Evolutionary conservation across 2,888 invertebrate species (phyloP), one percentile per base, ranked within the genome.

Genomic region (Metallyticus violacea): DNA sequence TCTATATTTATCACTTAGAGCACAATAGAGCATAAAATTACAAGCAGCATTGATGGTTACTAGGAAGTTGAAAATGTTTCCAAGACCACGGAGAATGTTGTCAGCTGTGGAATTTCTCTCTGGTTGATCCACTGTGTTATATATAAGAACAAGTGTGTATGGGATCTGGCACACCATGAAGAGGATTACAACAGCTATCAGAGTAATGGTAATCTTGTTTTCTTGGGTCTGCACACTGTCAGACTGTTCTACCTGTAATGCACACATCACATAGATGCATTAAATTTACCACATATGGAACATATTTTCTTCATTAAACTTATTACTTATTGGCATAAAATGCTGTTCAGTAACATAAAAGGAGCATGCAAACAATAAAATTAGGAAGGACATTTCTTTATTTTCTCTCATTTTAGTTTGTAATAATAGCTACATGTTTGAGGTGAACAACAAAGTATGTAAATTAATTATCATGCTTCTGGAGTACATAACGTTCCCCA

Each of bases 11-110:
- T 95, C 95, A 88, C 95, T 96, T 90, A 97, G 94, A 81, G 95
- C 94, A 89, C 96, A 96, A 91, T 96, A 97, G 87, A 97, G 92
- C 89, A 97, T 92, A 91, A 97, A 97, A 92, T 97, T 97, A 83
- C 94, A 94, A 0, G 96, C 95, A 7, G 96, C 95, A 92, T 96
- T 96, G 86, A 96, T 92, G 87, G 95, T 94, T 27, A 95, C 93
- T 86, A 96, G 92, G 81, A 96, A 92, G 91, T 97, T 96, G 90
- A 94, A 95, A 80, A 96, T 93, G 91, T 96, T 96, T 27, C 95
- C 95, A n/a, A 95, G 92, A 83, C 94, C 94, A 6, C 90, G 90
- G 27, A 93, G 89, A 78, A 93, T 89, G 87, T 91, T 90, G 25
- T 90, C 89, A n/a, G 78, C 90, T 89, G 79, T 90, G 88, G 88